Conservation (phyloP, 2,113 vertebrate species). For the Oryzias curvinotus region DNA sequence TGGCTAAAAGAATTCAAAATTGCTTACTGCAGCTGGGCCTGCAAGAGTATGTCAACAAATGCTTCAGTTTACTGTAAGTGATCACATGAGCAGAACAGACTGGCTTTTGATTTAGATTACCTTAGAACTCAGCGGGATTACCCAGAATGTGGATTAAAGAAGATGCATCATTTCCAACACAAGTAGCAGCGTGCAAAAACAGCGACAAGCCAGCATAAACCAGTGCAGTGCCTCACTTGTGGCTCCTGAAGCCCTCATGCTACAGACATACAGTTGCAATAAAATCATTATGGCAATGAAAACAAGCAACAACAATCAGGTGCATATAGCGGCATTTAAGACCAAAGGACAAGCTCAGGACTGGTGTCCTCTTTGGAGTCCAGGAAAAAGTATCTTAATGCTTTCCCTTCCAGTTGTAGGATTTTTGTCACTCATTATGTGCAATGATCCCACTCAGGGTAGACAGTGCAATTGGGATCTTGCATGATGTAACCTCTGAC, state of each 20-base stretch:
- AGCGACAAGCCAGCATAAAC: slow-evolving; percentile 14
- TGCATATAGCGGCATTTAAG: slow-evolving; percentile 10
- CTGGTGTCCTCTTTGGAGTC: background rate
- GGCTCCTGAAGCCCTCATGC: slow-evolving; percentile 34
- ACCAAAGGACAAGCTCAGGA: slow-evolving; percentile 5
- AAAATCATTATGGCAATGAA: slow-evolving; percentile 6
- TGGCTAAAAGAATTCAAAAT: too few relatives aligned
- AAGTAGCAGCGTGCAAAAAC: slow-evolving; percentile 17
- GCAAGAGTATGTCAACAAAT: too few relatives aligned
- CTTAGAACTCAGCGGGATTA: slow-evolving; percentile 73
- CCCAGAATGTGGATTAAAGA: slow-evolving; percentile 62
- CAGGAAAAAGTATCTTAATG: slow-evolving; percentile 4
- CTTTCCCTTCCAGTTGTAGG: slow-evolving; percentile 20
- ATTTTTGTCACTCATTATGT: slow-evolving; percentile 1
- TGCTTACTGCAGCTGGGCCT: too few relatives aligned
- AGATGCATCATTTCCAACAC: slow-evolving; percentile 44
- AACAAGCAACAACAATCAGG: background rate
- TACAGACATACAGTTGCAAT: slow-evolving; percentile 10
- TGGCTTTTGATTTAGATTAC: slow-evolving; percentile 73
- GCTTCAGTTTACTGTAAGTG: slow-evolving; percentile 1
- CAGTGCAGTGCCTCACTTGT: too few relatives aligned
- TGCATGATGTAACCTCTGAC: slow-evolving; percentile 13
- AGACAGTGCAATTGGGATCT: slow-evolving; percentile 41
- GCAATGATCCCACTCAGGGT: slow-evolving; percentile 7
- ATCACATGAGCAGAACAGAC: slow-evolving; percentile 34